These are phyloP conservation scores for Nomada ruficornis DNA, from an alignment of 2,888 invertebrate species.

Conservation along the genomic window DNA sequence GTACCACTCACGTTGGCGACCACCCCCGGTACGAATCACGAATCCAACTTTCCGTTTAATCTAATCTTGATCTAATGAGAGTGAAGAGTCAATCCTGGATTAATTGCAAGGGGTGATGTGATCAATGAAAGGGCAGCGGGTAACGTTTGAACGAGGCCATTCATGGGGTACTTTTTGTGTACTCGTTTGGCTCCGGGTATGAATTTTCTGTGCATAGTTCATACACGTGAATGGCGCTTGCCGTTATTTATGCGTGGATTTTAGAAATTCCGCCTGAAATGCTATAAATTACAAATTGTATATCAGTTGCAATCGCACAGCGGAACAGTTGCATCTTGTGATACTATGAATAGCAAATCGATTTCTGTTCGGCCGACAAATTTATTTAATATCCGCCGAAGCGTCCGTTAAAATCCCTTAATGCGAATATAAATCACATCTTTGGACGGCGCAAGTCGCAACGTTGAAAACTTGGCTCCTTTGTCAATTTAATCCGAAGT, in stretches of 20 bases:
- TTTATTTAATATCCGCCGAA: conserved; percentile 53
- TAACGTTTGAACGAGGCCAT: conserved; percentile 26
- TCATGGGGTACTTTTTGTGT: conserved; percentile 39
- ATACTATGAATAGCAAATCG: neutral
- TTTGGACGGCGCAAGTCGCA: conserved; percentile 64
- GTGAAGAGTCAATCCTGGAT: conserved; percentile 40
- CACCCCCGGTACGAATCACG: neutral
- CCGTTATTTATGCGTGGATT: neutral
- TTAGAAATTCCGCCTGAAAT: neutral
- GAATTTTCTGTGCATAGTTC: neutral
- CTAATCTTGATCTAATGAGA: conserved; percentile 48
- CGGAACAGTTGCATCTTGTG: neutral
- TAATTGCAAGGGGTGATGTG: conserved; percentile 67
- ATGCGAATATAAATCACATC: conserved; percentile 67
- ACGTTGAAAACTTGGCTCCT: conserved; percentile 72
- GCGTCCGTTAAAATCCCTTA: conserved; percentile 63
- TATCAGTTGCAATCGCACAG: neutral
- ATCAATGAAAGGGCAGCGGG: conserved; percentile 11
- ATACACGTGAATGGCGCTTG: neutral
- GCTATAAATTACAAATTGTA: too few relatives aligned
- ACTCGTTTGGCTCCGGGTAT: conserved; percentile 33
- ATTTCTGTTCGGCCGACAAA: conserved; percentile 11
- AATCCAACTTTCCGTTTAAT: conserved; percentile 43
- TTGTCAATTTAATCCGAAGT: conserved; percentile 75
- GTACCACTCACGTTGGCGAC: conserved; percentile 5